A percentile compares a stretch with the other conserved stretches of the same genome.
Evolutionary conservation across 2,797 vertebrate genomes (phyloP).

Genomic region (Protonibea diacanthus): DNA sequence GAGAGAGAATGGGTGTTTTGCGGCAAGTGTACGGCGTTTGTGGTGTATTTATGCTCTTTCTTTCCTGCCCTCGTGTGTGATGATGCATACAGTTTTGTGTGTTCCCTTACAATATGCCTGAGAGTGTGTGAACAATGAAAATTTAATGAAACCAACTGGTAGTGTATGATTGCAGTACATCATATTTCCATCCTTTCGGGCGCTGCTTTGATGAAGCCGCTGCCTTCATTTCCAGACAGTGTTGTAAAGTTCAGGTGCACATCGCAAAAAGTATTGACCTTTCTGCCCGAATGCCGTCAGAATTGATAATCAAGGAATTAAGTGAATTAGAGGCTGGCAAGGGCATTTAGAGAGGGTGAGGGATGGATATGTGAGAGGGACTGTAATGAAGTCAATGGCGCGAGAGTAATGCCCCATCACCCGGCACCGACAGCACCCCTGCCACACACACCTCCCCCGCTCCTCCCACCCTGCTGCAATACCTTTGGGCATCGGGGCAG

Average conservation of each 20-base stretch:
- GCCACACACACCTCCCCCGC: conserved; percentile 55
- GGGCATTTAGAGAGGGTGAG: conserved; percentile 74
- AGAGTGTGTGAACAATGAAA: conserved; percentile 70
- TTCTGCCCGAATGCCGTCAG: conserved; percentile 75
- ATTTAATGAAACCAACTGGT: conserved; percentile 67
- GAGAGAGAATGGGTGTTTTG: conserved; percentile 53
- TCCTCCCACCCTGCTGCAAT: conserved; percentile 69
- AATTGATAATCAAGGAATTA: conserved; percentile 86
- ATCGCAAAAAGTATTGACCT: conserved; percentile 78
- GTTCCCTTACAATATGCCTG: conserved; percentile 49
- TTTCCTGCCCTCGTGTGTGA: conserved; percentile 50
- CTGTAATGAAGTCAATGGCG: conserved; percentile 85
- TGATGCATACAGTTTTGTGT: conserved; percentile 68
- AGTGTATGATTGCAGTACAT: conserved; percentile 57
- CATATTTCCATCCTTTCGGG: conserved; percentile 37
- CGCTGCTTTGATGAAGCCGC: conserved; percentile 32
- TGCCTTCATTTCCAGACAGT: conserved; percentile 41
- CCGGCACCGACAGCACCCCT: conserved; percentile 66
- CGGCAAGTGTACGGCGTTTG: conserved; percentile 37
- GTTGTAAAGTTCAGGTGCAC: conserved; percentile 73
- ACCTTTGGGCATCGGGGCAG: conserved; percentile 79
- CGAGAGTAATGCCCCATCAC: conserved; percentile 84
- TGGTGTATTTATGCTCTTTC: conserved; percentile 40
- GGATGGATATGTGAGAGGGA: conserved; percentile 79
- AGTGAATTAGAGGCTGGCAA: conserved; percentile 83